phyloP scores from a whole-genome alignment of 2,797 vertebrate species.

The Pelochelys cantorii region DNA sequence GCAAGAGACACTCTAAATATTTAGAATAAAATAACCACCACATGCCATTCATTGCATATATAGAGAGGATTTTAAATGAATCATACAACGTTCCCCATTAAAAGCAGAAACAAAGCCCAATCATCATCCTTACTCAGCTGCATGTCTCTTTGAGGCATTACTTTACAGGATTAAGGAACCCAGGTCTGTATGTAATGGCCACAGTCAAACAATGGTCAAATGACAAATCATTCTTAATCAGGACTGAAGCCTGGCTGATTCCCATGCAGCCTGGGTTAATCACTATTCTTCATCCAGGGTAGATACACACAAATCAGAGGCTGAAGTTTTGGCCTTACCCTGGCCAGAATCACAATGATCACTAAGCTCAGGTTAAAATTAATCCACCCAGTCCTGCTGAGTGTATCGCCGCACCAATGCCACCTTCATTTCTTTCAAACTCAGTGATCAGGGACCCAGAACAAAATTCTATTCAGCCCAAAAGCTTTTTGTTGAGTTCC shows the following conservation, averaged over 20 bases:
- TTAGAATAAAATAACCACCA: constrained; percentile 29
- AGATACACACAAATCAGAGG: not conserved
- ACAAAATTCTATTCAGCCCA: constrained; percentile 23
- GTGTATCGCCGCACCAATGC: not conserved
- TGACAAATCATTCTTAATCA: not conserved
- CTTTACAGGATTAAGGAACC: fast-evolving
- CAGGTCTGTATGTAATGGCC: fast-evolving
- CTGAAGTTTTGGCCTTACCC: not conserved
- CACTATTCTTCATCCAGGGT: not conserved
- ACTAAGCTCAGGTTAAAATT: not conserved
- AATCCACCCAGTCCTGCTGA: not conserved
- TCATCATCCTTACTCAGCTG: fast-evolving
- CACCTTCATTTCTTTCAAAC: not conserved
- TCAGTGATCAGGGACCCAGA: not conserved
- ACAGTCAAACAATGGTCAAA: fast-evolving
- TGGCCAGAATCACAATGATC: not conserved
- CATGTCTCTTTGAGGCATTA: fast-evolving
- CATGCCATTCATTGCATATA: not conserved
- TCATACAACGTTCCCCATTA: not conserved
- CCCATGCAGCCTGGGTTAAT: not conserved
- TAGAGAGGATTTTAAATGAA: not conserved
- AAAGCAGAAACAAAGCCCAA: not conserved
- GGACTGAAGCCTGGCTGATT: not conserved
- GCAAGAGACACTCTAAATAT: constrained; percentile 21
- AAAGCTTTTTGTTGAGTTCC: constrained; percentile 5